Evolutionary conservation across 37 sponge, comb jelly and placozoan genomes (phyloP).

Genomic region (Bolinopsis microptera): DNA sequence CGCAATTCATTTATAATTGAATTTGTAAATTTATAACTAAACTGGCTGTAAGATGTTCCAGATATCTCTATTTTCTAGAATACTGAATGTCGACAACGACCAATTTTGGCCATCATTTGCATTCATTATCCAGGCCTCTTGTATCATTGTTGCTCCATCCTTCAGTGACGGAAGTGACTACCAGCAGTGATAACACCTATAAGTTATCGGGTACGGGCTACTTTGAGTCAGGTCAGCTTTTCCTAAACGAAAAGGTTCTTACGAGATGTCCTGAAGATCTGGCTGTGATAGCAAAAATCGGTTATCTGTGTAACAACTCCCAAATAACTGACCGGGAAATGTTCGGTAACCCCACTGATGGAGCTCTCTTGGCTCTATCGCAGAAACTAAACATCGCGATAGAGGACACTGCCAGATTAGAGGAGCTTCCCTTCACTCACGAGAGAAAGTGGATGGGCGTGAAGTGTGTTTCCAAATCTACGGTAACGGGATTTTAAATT

Average conservation of each 20-base stretch:
- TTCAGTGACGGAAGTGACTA: slow-evolving; percentile 32
- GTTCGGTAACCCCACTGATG: slow-evolving; percentile 90
- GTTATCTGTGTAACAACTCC: slow-evolving; percentile 91
- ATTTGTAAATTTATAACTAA: too few relatives aligned
- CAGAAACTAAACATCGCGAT: slow-evolving; percentile 69
- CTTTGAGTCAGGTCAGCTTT: slow-evolving; percentile 41
- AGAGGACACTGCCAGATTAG: slow-evolving; percentile 25
- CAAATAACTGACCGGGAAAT: slow-evolving; percentile 76
- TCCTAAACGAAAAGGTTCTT: background rate
- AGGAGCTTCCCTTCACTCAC: slow-evolving; percentile 88
- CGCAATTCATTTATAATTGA: too few relatives aligned
- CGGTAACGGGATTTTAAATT: slow-evolving; percentile 4
- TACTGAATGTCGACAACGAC: too few relatives aligned
- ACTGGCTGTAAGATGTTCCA: too few relatives aligned
- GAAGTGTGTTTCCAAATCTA: background rate
- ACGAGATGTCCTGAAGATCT: slow-evolving; percentile 17
- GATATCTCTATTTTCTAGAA: too few relatives aligned
- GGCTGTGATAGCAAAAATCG: slow-evolving; percentile 71
- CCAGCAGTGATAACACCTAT: slow-evolving; percentile 8
- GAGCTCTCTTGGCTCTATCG: slow-evolving; percentile 78
- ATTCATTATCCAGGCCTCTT: too few relatives aligned
- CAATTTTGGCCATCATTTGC: too few relatives aligned
- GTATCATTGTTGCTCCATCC: too few relatives aligned
- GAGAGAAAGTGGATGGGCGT: slow-evolving; percentile 97
- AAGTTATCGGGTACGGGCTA: slow-evolving; percentile 60